phyloP scores from a whole-genome alignment of 2,888 invertebrate genomes.

The Physocephala rufipes region DNA sequence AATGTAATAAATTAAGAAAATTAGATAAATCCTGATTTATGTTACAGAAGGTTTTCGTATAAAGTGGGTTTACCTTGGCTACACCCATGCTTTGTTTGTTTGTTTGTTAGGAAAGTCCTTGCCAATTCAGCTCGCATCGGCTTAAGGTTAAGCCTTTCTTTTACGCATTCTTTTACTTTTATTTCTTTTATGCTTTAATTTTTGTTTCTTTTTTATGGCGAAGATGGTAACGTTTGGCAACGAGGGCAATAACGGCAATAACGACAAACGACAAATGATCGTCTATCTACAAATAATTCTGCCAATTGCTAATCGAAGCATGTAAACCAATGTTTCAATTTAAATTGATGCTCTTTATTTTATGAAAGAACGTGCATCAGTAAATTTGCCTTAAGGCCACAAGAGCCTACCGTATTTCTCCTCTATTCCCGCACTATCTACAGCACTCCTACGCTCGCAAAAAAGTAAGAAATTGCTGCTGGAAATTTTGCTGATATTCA shows the following conservation, averaged over 20 bases:
- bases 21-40: too few relatives aligned
- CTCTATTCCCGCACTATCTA: not conserved
- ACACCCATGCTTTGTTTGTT: too few relatives aligned
- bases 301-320: conserved; percentile 60
- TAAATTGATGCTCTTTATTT: conserved; percentile 48
- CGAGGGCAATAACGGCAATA: not conserved
- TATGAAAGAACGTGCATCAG: not conserved
- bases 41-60: too few relatives aligned
- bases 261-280: conserved; percentile 18
- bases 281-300: conserved; percentile 40
- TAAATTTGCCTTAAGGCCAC: not conserved
- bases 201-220: not conserved
- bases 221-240: too few relatives aligned
- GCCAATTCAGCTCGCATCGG: too few relatives aligned
- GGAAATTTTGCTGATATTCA: too few relatives aligned
- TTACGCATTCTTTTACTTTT: not conserved
- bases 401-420: not conserved
- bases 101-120: too few relatives aligned
- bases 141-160: too few relatives aligned
- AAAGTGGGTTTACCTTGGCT: too few relatives aligned
- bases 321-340: conserved; percentile 56
- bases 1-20: too few relatives aligned
- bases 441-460: not conserved
- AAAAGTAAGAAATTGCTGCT: not conserved
- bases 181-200: not conserved